These are phyloP conservation scores for Amphilophus citrinellus DNA, from an alignment of 2,113 vertebrate genomes.

Conservation along the genomic window DNA sequence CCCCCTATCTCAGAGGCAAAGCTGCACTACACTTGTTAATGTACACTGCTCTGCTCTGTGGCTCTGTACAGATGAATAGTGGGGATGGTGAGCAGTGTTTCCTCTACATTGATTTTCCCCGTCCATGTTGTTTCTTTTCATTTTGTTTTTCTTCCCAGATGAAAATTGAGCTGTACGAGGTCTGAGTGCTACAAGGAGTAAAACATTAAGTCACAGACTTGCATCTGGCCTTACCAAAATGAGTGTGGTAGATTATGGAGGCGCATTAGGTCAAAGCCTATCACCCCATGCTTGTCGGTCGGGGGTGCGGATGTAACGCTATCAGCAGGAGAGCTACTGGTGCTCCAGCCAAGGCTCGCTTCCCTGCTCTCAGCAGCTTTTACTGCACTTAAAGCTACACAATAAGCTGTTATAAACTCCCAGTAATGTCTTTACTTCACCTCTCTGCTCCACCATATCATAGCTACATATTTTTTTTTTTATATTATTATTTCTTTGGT, in stretches of 20 bases:
- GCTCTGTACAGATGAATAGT: neutral
- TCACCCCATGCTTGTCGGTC: neutral
- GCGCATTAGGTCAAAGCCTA: neutral
- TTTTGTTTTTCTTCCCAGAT: neutral
- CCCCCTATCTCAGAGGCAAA: slow-evolving; percentile 19
- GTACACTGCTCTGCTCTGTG: neutral
- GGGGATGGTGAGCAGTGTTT: neutral
- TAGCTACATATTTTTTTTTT: neutral
- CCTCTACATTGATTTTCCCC: neutral
- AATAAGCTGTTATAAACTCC: neutral
- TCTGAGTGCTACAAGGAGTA: neutral
- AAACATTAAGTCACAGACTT: neutral
- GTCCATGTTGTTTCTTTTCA: too few relatives aligned
- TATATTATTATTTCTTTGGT: neutral
- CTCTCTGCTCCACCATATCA: neutral
- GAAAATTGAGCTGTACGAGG: neutral
- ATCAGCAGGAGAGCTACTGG: neutral
- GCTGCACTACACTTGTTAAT: slow-evolving; percentile 15
- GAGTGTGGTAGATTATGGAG: neutral
- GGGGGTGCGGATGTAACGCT: neutral
- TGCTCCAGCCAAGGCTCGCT: neutral
- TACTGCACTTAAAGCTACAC: neutral
- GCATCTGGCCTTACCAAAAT: neutral
- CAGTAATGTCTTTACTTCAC: neutral
- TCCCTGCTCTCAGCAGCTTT: neutral